phyloP scores from a whole-genome alignment of 2,888 invertebrate species.

The Tridacna crocea region DNA sequence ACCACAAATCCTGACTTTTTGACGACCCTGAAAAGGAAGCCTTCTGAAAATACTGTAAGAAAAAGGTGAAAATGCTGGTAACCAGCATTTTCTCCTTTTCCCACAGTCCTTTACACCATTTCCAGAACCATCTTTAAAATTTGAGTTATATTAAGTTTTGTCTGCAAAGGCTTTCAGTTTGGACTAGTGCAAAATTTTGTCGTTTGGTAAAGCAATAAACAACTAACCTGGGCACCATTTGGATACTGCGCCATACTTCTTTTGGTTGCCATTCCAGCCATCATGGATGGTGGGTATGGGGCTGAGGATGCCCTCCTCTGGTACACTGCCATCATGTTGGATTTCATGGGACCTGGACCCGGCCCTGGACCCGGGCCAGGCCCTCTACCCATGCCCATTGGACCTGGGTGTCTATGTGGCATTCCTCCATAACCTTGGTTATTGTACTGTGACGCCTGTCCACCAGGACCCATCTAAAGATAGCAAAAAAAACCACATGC shows the following conservation, averaged over 20 bases:
- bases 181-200: too few species aligned
- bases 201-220: too few species aligned
- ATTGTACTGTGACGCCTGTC: conserved; percentile 77
- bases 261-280: conserved; percentile 43
- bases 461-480: conserved; percentile 72
- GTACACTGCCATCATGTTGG: conserved; percentile 70
- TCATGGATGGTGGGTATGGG: conserved; percentile 91
- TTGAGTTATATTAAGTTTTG: too few species aligned
- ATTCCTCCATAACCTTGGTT: conserved; percentile 77
- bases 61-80: too few species aligned
- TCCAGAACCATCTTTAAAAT: too few species aligned
- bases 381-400: conserved; percentile 76
- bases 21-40: too few species aligned
- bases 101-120: neutral
- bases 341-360: conserved; percentile 58
- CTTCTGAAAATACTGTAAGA: too few species aligned
- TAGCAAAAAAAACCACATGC: neutral
- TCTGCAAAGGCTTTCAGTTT: too few species aligned
- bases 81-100: neutral
- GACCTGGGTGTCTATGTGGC: conserved; percentile 86
- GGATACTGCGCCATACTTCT: conserved; percentile 68
- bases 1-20: too few species aligned
- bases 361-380: conserved; percentile 75
- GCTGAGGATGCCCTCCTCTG: conserved; percentile 89
- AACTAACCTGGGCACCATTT: conserved; percentile 66